phyloP scores from a whole-genome alignment of 1,140 invertebrate genomes.

The Drosophila bifasciata region DNA sequence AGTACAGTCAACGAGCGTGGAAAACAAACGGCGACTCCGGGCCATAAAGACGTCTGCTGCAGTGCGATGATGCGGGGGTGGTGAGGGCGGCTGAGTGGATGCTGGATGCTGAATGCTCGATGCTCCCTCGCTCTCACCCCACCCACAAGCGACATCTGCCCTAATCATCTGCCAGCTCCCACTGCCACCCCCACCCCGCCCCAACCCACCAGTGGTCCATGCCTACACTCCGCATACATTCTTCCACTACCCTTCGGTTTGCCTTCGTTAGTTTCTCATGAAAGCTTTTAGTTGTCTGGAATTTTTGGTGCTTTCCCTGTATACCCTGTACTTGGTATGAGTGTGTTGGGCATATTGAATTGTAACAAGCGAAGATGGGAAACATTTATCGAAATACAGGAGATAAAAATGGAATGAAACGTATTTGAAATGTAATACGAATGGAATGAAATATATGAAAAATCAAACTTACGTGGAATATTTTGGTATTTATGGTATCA shows the following conservation, averaged over 20 bases:
- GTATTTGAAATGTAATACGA: no score
- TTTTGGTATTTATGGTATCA: no score
- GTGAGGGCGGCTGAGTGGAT: constrained; percentile 20
- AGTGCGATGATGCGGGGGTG: constrained; percentile 13
- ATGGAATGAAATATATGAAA: no score
- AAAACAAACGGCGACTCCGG: constrained; percentile 59
- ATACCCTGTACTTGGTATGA: constrained; percentile 27
- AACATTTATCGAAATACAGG: no score
- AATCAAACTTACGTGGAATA: no score
- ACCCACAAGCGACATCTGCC: constrained; percentile 67
- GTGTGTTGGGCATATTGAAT: not conserved
- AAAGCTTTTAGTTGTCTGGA: constrained; percentile 82
- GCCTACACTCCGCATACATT: not conserved
- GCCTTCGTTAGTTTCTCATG: constrained; percentile 71
- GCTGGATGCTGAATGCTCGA: constrained; percentile 11
- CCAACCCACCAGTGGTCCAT: not conserved
- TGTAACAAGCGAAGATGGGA: no score
- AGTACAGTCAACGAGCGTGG: constrained; percentile 78
- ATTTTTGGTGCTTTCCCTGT: constrained; percentile 64
- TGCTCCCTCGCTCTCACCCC: not conserved
- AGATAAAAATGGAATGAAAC: no score
- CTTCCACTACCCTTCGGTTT: constrained; percentile 3
- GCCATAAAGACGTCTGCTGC: constrained; percentile 81
- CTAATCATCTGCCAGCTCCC: constrained; percentile 62
- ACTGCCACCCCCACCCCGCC: constrained; percentile 11